Evolutionary conservation across 1,140 invertebrate genomes (phyloP).

Genomic region (Brachionus angularis): DNA sequence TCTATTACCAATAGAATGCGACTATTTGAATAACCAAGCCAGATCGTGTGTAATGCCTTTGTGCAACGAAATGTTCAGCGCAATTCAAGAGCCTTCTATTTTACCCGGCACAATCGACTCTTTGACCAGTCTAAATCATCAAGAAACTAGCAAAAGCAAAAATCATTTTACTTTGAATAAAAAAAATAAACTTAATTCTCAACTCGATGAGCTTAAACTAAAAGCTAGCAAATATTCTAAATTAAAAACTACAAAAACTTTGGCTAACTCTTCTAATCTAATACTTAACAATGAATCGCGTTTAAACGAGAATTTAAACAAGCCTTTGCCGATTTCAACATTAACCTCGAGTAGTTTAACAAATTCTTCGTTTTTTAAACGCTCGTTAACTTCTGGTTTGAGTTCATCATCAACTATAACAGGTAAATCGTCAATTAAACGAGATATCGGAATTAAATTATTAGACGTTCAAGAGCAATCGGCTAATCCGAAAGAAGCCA

Average conservation of each 20-base stretch:
- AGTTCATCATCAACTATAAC: neutral
- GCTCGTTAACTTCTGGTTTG: neutral
- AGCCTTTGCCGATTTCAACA: neutral
- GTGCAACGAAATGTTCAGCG: no score
- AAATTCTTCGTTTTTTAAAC: constrained; percentile 24
- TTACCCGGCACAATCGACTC: constrained; percentile 6
- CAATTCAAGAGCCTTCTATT: neutral
- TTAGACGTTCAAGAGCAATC: constrained; percentile 20
- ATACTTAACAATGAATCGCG: neutral
- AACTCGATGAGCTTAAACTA: neutral
- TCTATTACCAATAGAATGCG: constrained; percentile 25
- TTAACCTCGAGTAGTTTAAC: neutral
- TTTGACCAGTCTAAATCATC: neutral
- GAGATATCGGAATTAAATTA: constrained; percentile 32
- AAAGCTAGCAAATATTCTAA: neutral
- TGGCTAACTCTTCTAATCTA: neutral
- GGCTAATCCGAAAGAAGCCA: constrained; percentile 30
- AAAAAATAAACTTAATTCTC: neutral
- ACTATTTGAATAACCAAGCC: constrained; percentile 30
- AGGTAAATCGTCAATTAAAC: constrained; percentile 33
- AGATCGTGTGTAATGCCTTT: no score
- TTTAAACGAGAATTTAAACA: neutral
- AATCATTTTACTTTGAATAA: constrained; percentile 4
- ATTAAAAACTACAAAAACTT: neutral
- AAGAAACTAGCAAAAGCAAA: neutral